Evolutionary conservation across 2,797 vertebrate species (phyloP).

Genomic region (Pantherophis vulpinus): DNA sequence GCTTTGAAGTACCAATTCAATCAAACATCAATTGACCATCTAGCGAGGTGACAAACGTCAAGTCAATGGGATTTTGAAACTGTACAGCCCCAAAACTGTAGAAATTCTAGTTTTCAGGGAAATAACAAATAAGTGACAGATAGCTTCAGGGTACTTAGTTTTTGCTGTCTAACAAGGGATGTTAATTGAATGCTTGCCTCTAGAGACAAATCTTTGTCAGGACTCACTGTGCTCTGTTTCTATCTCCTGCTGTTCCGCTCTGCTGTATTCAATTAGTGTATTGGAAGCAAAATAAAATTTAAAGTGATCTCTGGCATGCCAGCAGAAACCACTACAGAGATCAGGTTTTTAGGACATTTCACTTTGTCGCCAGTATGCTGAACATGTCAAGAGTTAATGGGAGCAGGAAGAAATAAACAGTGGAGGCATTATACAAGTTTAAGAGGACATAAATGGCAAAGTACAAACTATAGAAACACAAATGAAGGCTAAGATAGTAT

Average conservation of each 20-base stretch:
- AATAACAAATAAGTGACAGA: conserved; percentile 41
- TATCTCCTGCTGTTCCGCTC: conserved; percentile 58
- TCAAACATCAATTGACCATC: conserved; percentile 1
- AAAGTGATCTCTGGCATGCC: conserved; percentile 47
- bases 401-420: conserved; percentile 28
- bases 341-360: conserved; percentile 51
- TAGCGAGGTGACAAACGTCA: not conserved
- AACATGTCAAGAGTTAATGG: conserved; percentile 48
- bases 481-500: not conserved
- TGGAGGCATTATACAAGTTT: not conserved
- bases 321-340: conserved; percentile 54
- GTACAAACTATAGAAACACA: not conserved
- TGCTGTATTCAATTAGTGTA: conserved; percentile 66
- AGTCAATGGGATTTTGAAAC: not conserved
- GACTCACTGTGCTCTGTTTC: conserved; percentile 51
- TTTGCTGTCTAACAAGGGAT: conserved; percentile 56
- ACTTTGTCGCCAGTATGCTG: conserved; percentile 37
- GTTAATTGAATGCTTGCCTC: conserved; percentile 59
- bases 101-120: conserved; percentile 36
- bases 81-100: not conserved
- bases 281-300: conserved; percentile 64
- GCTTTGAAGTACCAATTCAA: not conserved
- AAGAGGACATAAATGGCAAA: not conserved
- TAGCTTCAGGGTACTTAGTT: conserved; percentile 44
- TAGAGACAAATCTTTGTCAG: conserved; percentile 60